Evolutionary conservation across 2,888 invertebrate genomes (phyloP), one percentile per base, ranked within the genome.

Genomic region (Clistopyga incitator): DNA sequence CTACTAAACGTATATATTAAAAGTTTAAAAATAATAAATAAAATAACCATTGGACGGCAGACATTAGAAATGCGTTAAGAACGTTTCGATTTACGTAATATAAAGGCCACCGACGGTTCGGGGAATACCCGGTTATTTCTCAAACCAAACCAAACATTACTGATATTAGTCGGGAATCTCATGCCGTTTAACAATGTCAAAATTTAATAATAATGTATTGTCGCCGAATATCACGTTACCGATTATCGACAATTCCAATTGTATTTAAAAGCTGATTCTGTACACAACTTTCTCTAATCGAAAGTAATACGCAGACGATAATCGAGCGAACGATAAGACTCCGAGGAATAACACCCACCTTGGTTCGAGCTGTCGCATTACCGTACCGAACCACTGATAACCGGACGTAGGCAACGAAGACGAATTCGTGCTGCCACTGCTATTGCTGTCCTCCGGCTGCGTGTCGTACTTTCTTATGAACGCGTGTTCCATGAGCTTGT

Each of bases 401-500:
- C 91, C 90, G 75, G 92, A 88, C 78, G 88, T 90, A 56, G 90
- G 86, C 74, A 90, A 80, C 13, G 90, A 86, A 20, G 89, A 88
- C 6, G 81, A 81, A 84, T 81, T 81, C 25, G 75, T 56, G 50
- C 70, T 74, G 45, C 61, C 59, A 8, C 56, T 72, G 84, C 90
- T 89, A 34, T 86, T 88, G 50, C 85, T 88, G 10, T 88, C 90
- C 59, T 89, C 90, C 79, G 90, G 88, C 34, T 85, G 84, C 29
- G 78, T 71, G 88, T 97, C 96, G 82, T 97, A 97, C 88, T 96
- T 95, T 93, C 96, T 96, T 75, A 99, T 97, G 94, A 99, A 98
- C 23, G 96, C 95, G 92, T 98, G 98, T 87, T 97, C 97, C 92
- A 99, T 95, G 15, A 99, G 95, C 93, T 97, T 97, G 86, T 96